Evolutionary conservation across 2,113 vertebrate species (phyloP).

Genomic region (Coracopsis vasa): DNA sequence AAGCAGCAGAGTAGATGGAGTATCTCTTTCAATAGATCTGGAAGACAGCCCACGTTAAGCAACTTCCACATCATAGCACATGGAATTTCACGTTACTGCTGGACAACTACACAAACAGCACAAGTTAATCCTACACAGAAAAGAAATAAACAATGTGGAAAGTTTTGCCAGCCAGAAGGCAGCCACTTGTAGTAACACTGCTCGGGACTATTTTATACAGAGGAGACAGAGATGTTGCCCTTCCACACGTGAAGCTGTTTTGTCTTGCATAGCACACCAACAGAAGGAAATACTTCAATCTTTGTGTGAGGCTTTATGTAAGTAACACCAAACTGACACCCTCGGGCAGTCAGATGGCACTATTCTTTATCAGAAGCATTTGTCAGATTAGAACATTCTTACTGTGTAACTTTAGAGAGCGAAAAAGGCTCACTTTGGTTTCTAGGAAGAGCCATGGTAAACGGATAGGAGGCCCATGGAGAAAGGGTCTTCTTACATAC

Average conservation of each 20-base stretch:
- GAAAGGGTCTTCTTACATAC: background rate
- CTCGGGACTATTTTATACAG: background rate
- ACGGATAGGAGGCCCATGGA: background rate
- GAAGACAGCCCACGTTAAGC: background rate
- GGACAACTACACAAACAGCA: accelerated
- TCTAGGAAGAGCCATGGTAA: background rate
- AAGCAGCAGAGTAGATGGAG: background rate
- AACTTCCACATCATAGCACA: background rate
- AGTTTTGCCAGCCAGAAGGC: background rate
- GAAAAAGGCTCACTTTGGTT: background rate
- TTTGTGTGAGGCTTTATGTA: background rate
- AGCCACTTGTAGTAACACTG: background rate
- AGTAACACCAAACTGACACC: background rate
- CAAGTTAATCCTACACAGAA: background rate
- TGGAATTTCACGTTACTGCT: background rate
- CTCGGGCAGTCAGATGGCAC: background rate
- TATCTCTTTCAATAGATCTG: background rate
- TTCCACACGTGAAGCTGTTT: background rate
- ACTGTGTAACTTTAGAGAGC: background rate
- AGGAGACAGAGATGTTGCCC: background rate
- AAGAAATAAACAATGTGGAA: background rate
- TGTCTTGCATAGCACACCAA: accelerated
- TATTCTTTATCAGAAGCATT: background rate
- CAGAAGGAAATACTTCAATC: background rate
- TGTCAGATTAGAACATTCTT: background rate